phyloP scores from a whole-genome alignment of 2,797 vertebrate genomes.

The Euthynnus affinis region DNA sequence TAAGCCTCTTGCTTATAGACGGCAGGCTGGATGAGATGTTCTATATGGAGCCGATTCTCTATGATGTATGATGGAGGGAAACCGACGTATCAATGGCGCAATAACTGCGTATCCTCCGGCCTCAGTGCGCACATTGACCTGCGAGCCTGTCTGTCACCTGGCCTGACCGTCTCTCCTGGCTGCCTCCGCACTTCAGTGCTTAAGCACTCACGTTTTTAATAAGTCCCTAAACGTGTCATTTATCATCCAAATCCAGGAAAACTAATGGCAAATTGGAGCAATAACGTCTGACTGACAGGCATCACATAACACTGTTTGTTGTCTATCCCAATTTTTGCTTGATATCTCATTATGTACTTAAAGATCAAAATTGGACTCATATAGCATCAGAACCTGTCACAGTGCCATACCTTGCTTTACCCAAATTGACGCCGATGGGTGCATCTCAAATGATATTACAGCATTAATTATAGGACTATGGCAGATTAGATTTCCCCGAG shows the following conservation, averaged over 20 bases:
- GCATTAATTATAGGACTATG: slow-evolving; percentile 76
- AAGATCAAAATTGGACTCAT: slow-evolving; percentile 56
- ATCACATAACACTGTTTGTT: slow-evolving; percentile 38
- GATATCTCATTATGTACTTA: slow-evolving; percentile 60
- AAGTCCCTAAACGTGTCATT: slow-evolving; percentile 17
- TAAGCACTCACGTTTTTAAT: background rate
- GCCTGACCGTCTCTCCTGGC: slow-evolving; percentile 4
- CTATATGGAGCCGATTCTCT: slow-evolving; percentile 19
- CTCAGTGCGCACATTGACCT: slow-evolving; percentile 31
- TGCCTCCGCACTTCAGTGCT: background rate
- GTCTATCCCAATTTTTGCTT: slow-evolving; percentile 33
- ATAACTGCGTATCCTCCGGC: slow-evolving; percentile 38
- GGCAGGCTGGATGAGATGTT: slow-evolving; percentile 34
- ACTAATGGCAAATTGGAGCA: slow-evolving; percentile 39
- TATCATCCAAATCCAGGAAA: slow-evolving; percentile 24
- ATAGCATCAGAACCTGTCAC: slow-evolving; percentile 57
- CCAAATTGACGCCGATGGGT: slow-evolving; percentile 65
- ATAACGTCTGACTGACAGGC: slow-evolving; percentile 59
- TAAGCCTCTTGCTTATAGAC: slow-evolving; percentile 59
- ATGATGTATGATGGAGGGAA: slow-evolving; percentile 53
- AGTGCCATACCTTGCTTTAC: slow-evolving; percentile 56
- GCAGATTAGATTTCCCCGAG: slow-evolving; percentile 72
- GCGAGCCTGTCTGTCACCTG: slow-evolving; percentile 7
- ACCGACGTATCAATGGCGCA: slow-evolving; percentile 47
- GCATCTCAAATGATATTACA: slow-evolving; percentile 69